Evolutionary conservation across 2,888 invertebrate genomes (phyloP).

Genomic region (Melolontha melolontha): DNA sequence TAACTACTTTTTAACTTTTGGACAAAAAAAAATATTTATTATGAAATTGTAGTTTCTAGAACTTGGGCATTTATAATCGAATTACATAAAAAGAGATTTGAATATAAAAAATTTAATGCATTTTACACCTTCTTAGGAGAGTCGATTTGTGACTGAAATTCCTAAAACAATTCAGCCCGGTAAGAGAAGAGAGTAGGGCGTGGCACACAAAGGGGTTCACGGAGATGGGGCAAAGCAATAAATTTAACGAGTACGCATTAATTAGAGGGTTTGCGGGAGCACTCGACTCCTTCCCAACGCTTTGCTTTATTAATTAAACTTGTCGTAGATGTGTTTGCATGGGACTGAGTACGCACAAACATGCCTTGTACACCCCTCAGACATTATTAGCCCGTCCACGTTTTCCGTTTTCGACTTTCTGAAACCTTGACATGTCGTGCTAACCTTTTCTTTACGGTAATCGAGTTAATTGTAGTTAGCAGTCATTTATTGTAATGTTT

Average conservation of each 20-base stretch:
- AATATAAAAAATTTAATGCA: no score
- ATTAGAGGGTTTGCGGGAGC: constrained; percentile 36
- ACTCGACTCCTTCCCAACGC: constrained; percentile 12
- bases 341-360: constrained; percentile 26
- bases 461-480: not conserved
- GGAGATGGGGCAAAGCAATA: constrained; percentile 30
- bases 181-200: no score
- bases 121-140: no score
- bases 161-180: no score
- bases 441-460: not conserved
- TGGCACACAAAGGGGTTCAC: not conserved
- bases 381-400: constrained; percentile 29
- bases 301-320: constrained; percentile 35
- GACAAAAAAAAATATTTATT: no score
- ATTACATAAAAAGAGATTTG: no score
- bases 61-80: no score
- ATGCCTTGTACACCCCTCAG: constrained; percentile 7
- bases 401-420: constrained; percentile 7
- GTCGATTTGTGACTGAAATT: no score
- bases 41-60: no score
- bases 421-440: not conserved
- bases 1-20: no score
- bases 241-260: constrained; percentile 39
- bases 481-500: constrained; percentile 28
- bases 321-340: constrained; percentile 34